phyloP scores from a whole-genome alignment of 2,113 vertebrate species.

The Phodopus roborovskii region DNA sequence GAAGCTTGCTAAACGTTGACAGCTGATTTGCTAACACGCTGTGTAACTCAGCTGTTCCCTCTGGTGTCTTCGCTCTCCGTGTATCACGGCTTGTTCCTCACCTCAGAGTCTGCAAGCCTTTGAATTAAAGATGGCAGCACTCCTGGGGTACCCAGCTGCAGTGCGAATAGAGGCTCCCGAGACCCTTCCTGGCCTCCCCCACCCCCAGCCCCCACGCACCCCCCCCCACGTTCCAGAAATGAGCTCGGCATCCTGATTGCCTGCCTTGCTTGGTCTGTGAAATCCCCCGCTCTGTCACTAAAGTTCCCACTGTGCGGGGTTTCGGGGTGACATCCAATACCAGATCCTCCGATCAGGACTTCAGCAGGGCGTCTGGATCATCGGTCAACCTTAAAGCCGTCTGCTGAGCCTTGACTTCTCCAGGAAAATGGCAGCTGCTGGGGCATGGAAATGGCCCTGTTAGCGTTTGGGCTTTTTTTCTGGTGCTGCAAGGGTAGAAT shows the following conservation, averaged over 20 bases:
- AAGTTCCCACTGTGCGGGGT: not conserved
- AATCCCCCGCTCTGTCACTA: not conserved
- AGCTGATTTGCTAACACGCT: constrained; percentile 28
- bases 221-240: not conserved
- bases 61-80: not conserved
- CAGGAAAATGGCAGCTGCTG: not conserved
- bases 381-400: not conserved
- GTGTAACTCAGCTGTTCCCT: not conserved
- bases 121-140: constrained; percentile 55
- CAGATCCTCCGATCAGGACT: not conserved
- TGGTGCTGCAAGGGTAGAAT: not conserved
- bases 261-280: not conserved
- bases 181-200: not conserved
- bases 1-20: not conserved
- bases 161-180: not conserved
- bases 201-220: too few species aligned
- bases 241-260: not conserved
- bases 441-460: constrained; percentile 33
- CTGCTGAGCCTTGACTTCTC: constrained; percentile 9
- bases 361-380: not conserved
- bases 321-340: not conserved
- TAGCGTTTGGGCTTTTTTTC: constrained; percentile 59
- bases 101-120: not conserved
- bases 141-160: not conserved
- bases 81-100: not conserved